phyloP scores from a whole-genome alignment of 2,113 vertebrate genomes.

The Oncorhynchus clarkii region DNA sequence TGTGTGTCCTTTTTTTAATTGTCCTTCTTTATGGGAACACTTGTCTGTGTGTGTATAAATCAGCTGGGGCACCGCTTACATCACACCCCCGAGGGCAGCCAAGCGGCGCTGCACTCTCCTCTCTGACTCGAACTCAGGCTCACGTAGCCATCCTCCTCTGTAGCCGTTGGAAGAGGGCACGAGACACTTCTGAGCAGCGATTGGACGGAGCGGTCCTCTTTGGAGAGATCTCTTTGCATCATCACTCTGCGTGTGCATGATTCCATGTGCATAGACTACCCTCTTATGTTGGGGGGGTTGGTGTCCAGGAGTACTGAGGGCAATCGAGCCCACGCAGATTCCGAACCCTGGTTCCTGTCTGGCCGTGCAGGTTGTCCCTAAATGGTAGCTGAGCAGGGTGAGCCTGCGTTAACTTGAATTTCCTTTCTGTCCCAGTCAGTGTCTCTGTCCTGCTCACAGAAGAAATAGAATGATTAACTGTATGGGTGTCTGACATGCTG shows the following conservation, averaged over 20 bases:
- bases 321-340: too few relatives aligned
- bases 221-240: neutral
- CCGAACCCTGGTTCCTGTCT: too few relatives aligned
- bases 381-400: too few relatives aligned
- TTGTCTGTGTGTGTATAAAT: slow-evolving; percentile 64
- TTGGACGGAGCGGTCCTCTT: neutral
- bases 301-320: too few relatives aligned
- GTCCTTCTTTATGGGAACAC: slow-evolving; percentile 49
- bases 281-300: neutral
- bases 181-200: neutral
- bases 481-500: neutral
- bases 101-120: slow-evolving; percentile 9
- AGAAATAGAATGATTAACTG: neutral
- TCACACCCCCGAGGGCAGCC: slow-evolving; percentile 34
- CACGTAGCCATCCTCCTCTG: neutral
- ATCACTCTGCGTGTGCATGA: neutral
- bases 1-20: neutral
- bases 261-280: neutral
- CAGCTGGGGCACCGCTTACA: slow-evolving; percentile 38
- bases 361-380: too few relatives aligned
- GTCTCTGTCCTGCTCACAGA: neutral
- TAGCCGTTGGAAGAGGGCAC: slow-evolving; percentile 13
- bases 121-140: neutral
- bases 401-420: too few relatives aligned
- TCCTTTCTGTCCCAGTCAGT: neutral